phyloP scores from a whole-genome alignment of 2,888 invertebrate genomes.

The Chrysolina haemoptera region DNA sequence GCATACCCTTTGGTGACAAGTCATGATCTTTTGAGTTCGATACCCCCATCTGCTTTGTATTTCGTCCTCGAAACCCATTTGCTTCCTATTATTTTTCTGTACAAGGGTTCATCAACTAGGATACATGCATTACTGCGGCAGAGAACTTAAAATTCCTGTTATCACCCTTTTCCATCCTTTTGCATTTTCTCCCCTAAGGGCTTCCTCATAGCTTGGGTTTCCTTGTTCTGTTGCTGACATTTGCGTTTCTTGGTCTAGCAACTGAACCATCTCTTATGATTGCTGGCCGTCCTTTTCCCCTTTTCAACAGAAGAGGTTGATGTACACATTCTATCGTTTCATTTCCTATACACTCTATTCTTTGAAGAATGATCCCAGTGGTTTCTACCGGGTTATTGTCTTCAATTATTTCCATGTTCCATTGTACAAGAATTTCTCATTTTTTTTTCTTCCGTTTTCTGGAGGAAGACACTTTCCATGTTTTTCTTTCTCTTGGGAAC shows the following conservation, averaged over 20 bases:
- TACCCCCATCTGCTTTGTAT: constrained; percentile 38
- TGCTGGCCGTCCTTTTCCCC: constrained; percentile 19
- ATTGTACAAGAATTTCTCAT: neutral
- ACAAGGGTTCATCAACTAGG: no score
- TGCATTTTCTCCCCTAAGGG: constrained; percentile 27
- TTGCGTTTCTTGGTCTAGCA: constrained; percentile 23
- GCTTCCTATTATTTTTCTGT: constrained; percentile 36
- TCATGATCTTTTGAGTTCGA: constrained; percentile 41
- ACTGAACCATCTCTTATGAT: constrained; percentile 12
- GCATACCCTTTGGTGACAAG: constrained; percentile 45
- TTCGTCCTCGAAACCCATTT: constrained; percentile 50
- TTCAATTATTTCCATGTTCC: neutral
- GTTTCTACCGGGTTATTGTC: neutral
- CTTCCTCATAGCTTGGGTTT: constrained; percentile 25
- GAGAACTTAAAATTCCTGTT: constrained; percentile 38
- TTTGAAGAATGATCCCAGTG: neutral
- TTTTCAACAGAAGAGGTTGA: neutral
- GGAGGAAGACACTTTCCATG: neutral
- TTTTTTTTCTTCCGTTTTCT: neutral
- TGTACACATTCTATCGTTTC: neutral
- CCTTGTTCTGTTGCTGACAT: neutral
- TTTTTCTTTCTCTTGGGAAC: neutral
- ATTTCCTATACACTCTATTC: neutral
- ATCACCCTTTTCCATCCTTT: constrained; percentile 45
- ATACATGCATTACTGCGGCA: constrained; percentile 46